Conservation (phyloP, 2,888 invertebrate species). For the Meteorus colon region DNA sequence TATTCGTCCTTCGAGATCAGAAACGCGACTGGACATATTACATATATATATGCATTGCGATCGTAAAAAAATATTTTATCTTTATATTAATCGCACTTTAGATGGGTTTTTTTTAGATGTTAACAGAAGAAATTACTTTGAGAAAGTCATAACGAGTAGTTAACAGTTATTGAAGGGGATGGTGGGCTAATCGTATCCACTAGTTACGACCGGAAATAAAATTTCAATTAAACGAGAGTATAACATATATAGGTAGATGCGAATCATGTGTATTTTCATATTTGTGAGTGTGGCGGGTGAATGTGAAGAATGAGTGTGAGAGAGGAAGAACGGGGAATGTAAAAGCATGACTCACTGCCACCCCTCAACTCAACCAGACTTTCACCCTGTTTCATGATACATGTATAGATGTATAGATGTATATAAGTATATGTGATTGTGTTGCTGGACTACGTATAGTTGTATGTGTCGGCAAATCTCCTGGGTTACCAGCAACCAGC, state of each 20-base stretch:
- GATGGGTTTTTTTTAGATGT: not conserved
- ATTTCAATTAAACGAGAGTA: conserved; percentile 59
- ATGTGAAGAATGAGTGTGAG: conserved; percentile 35
- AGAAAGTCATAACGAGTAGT: not conserved
- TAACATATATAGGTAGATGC: conserved; percentile 22
- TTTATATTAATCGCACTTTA: not conserved
- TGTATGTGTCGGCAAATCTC: conserved; percentile 26
- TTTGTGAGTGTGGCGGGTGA: conserved; percentile 35
- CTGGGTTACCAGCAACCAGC: conserved; percentile 32
- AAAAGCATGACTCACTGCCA: conserved; percentile 68
- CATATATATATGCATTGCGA: not conserved
- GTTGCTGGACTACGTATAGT: not conserved
- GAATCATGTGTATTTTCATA: not conserved
- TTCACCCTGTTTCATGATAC: not conserved
- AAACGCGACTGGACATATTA: not conserved
- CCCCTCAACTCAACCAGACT: conserved; percentile 8
- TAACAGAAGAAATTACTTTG: not conserved
- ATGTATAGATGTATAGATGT: conserved; percentile 1
- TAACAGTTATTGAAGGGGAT: not conserved
- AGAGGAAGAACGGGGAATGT: conserved; percentile 64
- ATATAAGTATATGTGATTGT: conserved; percentile 7
- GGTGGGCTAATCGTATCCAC: conserved; percentile 22
- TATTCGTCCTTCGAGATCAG: not conserved
- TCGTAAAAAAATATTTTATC: not conserved
- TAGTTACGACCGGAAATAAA: conserved; percentile 57